Evolutionary conservation across 2,888 invertebrate genomes (phyloP), one percentile per base, ranked within the genome.

Genomic region (Zele albiditarsus): DNA sequence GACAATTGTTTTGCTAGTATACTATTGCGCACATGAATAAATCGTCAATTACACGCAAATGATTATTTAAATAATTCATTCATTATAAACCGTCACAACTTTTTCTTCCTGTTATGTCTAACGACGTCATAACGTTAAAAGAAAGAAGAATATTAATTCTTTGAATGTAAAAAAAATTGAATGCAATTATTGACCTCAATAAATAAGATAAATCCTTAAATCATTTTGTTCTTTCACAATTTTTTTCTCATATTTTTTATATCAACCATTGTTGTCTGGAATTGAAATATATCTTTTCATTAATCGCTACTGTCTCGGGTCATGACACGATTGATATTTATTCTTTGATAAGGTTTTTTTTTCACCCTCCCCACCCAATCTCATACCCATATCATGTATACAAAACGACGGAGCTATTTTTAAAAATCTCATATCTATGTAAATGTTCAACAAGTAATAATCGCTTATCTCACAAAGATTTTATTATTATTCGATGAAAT

Each of bases 201-300:
- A 46, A 12, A 3, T 33, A 33, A 8, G 33, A 33, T 3, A 16
- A 46, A n/a, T 46, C n/a, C 16, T 46, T 46, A 2, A 16, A 46
- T n/a, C 46, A 14, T 46, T 3, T 33, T 33, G 3, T 33, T n/a
- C 16, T 46, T 46, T 46, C n/a, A n/a, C 42, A 25, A 31, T 75
- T 38, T n/a, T 42, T 42, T 14, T n/a, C 14, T 2, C 46, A 16
- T 5, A 46, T 46, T 46, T n/a, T 3, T 16, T 46, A 46, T 46
- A 5, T 46, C 46, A 46, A n/a, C n/a, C 20, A 53, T 53, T 53
- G n/a, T 53, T 53, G 53, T 20, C 53, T 53, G 53, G 53, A 53
- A 53, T 53, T 53, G 53, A 20, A 53, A 53, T 20, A 8, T 53
- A 25, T 25, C 57, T 38, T 65, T 46, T 14, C 46, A 38, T 31